Conservation (phyloP, 2,113 vertebrate species). For the Percina caprodes region DNA sequence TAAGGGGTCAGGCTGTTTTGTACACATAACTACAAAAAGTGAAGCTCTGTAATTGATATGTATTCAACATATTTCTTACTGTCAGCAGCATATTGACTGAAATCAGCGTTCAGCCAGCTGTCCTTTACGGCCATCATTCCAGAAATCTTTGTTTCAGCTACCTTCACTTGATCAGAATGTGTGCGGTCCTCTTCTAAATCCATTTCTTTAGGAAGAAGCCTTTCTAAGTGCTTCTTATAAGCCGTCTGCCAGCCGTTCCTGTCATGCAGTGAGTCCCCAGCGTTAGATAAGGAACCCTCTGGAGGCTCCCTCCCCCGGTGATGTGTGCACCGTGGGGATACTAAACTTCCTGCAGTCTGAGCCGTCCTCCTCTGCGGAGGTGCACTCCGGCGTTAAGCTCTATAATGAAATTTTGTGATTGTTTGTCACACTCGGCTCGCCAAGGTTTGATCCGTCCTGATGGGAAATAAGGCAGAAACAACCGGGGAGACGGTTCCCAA, state of each 20-base stretch:
- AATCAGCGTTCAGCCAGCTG: no score
- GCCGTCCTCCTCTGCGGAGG: background rate
- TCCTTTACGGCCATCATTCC: background rate
- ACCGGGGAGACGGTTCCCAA: background rate
- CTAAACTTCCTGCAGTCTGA: background rate
- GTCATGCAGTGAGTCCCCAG: background rate
- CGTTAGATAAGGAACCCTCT: background rate
- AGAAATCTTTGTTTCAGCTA: background rate
- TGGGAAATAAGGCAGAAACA: conserved; percentile 34
- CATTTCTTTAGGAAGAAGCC: no score
- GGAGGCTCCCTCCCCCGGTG: background rate
- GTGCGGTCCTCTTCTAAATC: background rate
- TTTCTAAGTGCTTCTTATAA: background rate
- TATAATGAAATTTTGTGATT: conserved; percentile 54
- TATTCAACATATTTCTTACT: no score
- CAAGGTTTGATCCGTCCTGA: conserved; percentile 41
- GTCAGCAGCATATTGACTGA: no score
- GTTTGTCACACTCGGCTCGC: conserved; percentile 47
- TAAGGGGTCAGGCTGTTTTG: no score
- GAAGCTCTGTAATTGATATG: no score
- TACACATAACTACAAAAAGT: no score
- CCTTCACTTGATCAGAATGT: background rate
- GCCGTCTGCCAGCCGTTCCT: background rate
- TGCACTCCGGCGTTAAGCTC: background rate
- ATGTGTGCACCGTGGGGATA: background rate